phyloP scores from a whole-genome alignment of 1,140 invertebrate genomes.

The Rhopalosiphum maidis region DNA sequence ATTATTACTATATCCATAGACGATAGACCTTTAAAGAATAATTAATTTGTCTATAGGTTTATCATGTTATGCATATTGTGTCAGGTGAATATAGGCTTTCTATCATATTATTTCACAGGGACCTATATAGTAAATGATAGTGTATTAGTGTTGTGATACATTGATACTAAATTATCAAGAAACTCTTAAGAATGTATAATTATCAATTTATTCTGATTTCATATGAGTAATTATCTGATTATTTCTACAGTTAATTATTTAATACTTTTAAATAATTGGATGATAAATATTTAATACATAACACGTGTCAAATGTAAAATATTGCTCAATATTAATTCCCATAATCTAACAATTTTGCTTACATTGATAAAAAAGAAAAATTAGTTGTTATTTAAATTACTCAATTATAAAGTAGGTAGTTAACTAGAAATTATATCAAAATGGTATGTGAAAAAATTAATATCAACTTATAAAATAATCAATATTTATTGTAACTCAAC shows the following conservation, averaged over 20 bases:
- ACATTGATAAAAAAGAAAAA: slow-evolving; percentile 1
- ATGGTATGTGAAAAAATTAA: background rate
- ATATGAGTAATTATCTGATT: background rate
- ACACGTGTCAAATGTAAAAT: background rate
- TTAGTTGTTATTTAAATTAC: background rate
- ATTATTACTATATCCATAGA: no score
- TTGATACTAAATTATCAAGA: background rate
- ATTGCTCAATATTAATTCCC: slow-evolving; percentile 17
- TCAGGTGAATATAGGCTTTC: background rate
- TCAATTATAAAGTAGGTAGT: slow-evolving; percentile 16
- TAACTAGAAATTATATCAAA: background rate
- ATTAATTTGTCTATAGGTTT: background rate
- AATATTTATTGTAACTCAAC: background rate
- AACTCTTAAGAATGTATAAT: background rate
- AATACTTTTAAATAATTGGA: slow-evolving; percentile 7
- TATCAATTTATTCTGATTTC: background rate
- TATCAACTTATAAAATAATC: background rate
- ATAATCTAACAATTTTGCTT: slow-evolving; percentile 20
- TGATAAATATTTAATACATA: background rate
- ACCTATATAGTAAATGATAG: background rate
- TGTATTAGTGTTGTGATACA: background rate
- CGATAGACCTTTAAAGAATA: background rate
- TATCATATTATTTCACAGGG: no score
- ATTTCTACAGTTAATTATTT: background rate
- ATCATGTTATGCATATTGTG: background rate